Percentiles rank a stretch among this genome's conserved stretches.
These are phyloP conservation scores for Gnathochromis pfefferi DNA, from an alignment of 2,113 vertebrate species.

Conservation along the genomic window DNA sequence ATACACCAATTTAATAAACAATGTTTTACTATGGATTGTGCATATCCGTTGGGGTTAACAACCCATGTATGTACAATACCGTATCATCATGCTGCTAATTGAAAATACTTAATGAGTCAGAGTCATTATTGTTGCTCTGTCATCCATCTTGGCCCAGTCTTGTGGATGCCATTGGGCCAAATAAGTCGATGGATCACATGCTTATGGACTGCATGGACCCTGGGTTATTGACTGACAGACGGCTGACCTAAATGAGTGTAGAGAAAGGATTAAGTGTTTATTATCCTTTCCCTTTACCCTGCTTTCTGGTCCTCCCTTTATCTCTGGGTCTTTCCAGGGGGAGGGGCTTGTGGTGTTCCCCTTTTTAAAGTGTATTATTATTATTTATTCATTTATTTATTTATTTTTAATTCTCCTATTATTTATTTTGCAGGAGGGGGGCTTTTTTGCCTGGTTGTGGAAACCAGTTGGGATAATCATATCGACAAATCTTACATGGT, in stretches of 20 bases:
- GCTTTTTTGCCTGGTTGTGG: neutral
- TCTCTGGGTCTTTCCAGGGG: slow-evolving; percentile 1
- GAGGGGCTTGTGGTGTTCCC: neutral
- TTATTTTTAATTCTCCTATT: neutral
- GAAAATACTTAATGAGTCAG: neutral
- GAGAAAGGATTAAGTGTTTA: slow-evolving; percentile 64
- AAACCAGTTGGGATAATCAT: slow-evolving; percentile 11
- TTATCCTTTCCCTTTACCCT: slow-evolving; percentile 51
- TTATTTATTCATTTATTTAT: neutral
- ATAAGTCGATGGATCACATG: slow-evolving; percentile 33
- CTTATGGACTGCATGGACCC: slow-evolving; percentile 17
- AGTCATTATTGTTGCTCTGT: neutral
- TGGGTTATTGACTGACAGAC: slow-evolving; percentile 60
- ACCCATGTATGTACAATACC: neutral
- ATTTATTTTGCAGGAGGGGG: neutral
- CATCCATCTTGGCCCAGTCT: slow-evolving; percentile 7
- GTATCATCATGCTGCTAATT: neutral
- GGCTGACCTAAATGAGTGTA: slow-evolving; percentile 61
- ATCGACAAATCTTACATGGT: neutral
- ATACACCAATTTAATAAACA: neutral
- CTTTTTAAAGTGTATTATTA: neutral
- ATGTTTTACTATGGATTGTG: neutral
- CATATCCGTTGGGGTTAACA: neutral
- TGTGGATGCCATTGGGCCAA: neutral
- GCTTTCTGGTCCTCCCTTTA: slow-evolving; percentile 4